phyloP scores from a whole-genome alignment of 2,888 invertebrate species.

The Sinhomidia bicolor region DNA sequence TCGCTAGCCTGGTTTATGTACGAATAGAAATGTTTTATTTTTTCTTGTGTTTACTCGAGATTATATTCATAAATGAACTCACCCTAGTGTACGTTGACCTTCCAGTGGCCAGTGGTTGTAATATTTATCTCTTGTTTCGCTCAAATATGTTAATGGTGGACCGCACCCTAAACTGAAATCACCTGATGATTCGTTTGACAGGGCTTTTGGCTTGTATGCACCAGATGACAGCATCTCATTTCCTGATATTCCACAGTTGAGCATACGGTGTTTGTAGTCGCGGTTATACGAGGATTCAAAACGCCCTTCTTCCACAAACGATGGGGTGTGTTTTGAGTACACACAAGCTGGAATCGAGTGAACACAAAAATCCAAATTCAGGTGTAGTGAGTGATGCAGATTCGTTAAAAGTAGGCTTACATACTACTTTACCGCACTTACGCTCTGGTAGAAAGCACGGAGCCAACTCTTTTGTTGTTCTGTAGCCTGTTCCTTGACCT shows the following conservation, averaged over 20 bases:
- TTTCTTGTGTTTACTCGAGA: too few relatives aligned
- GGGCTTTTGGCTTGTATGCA: neutral
- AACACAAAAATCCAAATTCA: too few relatives aligned
- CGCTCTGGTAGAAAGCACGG: conserved; percentile 36
- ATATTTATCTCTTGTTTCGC: neutral
- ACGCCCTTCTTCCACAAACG: neutral
- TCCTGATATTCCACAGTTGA: neutral
- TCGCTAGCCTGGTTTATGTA: neutral
- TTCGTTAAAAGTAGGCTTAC: too few relatives aligned
- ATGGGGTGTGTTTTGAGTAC: neutral
- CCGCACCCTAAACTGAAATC: conserved; percentile 23
- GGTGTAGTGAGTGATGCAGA: too few relatives aligned
- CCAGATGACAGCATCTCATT: neutral
- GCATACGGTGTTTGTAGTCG: conserved; percentile 2
- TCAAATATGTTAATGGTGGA: neutral
- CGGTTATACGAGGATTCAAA: neutral
- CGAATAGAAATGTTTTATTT: too few relatives aligned
- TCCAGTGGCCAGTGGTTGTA: conserved; percentile 19
- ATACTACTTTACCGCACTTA: too few relatives aligned
- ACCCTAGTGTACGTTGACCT: neutral
- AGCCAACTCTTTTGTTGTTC: neutral
- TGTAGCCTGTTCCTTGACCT: conserved; percentile 20
- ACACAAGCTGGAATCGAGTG: conserved; percentile 18
- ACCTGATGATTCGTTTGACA: neutral
- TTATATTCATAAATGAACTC: too few relatives aligned